These are phyloP conservation scores for Baryphthengus martii DNA, from an alignment of 2,113 vertebrate genomes.

Conservation along the genomic window DNA sequence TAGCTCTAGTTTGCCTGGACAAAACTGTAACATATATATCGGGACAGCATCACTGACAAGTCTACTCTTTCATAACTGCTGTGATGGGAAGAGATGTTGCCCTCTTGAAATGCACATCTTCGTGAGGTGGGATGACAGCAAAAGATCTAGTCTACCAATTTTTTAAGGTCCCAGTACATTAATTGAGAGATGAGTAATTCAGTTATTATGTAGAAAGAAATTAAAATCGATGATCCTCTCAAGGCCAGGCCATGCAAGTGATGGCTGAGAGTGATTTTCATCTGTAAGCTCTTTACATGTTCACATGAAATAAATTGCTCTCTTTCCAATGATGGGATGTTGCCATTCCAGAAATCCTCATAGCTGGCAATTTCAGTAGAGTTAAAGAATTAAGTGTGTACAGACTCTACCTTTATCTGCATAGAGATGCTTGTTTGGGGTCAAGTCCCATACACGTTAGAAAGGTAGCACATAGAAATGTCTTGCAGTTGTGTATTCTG, in stretches of 20 bases:
- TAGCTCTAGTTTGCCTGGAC: background rate
- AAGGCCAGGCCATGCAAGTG: background rate
- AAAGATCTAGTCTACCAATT: background rate
- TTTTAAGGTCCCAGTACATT: background rate
- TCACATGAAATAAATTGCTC: background rate
- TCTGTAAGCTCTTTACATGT: background rate
- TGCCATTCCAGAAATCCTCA: background rate
- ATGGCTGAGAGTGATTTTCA: background rate
- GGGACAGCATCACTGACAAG: background rate
- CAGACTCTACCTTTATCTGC: background rate
- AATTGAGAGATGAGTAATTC: background rate
- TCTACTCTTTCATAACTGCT: background rate
- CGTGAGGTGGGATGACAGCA: background rate
- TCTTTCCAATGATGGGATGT: background rate
- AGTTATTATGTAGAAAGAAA: background rate
- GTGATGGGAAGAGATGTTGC: background rate
- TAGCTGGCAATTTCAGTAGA: background rate
- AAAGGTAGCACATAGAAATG: background rate
- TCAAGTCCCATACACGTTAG: background rate
- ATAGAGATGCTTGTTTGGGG: background rate
- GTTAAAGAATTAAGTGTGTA: background rate
- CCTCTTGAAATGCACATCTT: background rate
- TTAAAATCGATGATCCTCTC: background rate
- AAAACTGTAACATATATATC: background rate
- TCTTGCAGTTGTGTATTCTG: background rate